These are phyloP conservation scores for Drosophila navojoa DNA, from an alignment of 1,140 invertebrate species.

Conservation along the genomic window DNA sequence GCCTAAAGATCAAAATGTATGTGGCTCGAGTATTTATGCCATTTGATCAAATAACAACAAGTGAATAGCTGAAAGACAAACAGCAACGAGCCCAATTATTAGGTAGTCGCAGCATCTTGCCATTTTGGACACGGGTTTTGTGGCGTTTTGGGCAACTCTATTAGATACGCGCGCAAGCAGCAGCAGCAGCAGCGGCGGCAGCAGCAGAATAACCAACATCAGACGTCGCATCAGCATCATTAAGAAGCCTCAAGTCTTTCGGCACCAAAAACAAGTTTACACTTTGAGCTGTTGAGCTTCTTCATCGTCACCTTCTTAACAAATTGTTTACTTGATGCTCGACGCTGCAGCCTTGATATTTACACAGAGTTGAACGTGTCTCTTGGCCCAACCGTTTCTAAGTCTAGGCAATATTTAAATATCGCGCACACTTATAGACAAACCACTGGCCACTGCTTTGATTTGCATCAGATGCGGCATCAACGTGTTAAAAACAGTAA, in stretches of 20 bases:
- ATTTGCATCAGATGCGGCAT: constrained; percentile 57
- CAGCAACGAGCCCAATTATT: constrained; percentile 50
- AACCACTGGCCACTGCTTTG: constrained; percentile 52
- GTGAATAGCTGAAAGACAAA: constrained; percentile 29
- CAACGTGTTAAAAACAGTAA: constrained; percentile 48
- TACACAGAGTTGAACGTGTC: constrained; percentile 56
- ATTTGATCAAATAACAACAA: constrained; percentile 43
- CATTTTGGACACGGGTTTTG: constrained; percentile 63
- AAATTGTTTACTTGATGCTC: constrained; percentile 54
- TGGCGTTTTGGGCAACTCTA: constrained; percentile 64
- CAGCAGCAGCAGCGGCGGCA: constrained; percentile 8
- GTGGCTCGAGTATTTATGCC: constrained; percentile 43
- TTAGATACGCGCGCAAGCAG: constrained; percentile 50
- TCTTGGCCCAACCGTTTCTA: constrained; percentile 31
- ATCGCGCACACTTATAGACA: constrained; percentile 17
- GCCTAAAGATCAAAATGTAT: constrained; percentile 55
- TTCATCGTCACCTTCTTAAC: constrained; percentile 64
- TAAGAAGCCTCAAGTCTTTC: constrained; percentile 44
- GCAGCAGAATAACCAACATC: neutral
- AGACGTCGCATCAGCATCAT: constrained; percentile 36
- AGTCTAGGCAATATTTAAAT: constrained; percentile 44
- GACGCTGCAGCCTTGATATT: constrained; percentile 62
- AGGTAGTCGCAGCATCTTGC: constrained; percentile 51
- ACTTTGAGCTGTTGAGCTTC: constrained; percentile 36
- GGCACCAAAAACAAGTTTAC: constrained; percentile 58